Evolutionary conservation across 2,797 vertebrate genomes (phyloP), one percentile per base, ranked within the genome.

Genomic region (Spondyliosoma cantharus): DNA sequence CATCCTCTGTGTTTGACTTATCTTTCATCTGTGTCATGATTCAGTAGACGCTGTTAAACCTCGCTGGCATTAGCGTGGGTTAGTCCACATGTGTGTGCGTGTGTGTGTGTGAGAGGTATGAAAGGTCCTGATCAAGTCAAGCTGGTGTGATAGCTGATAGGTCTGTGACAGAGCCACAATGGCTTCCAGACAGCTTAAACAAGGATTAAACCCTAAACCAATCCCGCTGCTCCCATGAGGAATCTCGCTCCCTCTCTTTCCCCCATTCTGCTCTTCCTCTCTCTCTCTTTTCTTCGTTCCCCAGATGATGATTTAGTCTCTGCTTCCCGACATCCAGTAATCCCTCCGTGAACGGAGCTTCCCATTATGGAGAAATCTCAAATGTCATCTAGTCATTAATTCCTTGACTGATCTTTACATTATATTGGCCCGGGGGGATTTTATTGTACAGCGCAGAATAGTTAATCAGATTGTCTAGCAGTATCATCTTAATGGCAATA

Each of bases 101-200:
- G 29, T 66, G 74, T 63, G 62, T 37, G 75, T 48, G 25, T 53
- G 85, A 52, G 78, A 84, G 72, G 74, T 69, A 83, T 88, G 86
- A 84, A 73, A 64, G 76, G 78, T 90, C 76, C 78, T 82, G 86
- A 91, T 92, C 81, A 71, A 88, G 86, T 87, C 87, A 91, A 88
- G 91, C 88, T 89, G 91, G 32, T 59, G 65, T 75, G 88, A 83
- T 87, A 89, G 88, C 84, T 48, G 87, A 91, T 88, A 91, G 87
- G 67, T 71, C 83, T 86, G 84, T 90, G 89, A 89, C 90, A 84
- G 74, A 88, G 84, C 72, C 73, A 82, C 90, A 79, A 87, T 78
- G 83, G 85, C 89, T 83, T 78, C 71, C 86, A 90, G 89, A 76
- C 83, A 60, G 74, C 83, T 92, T 90, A 87, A 88, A 78, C 73